Conservation (phyloP, 1,140 invertebrate species). For the Solenopsis invicta region DNA sequence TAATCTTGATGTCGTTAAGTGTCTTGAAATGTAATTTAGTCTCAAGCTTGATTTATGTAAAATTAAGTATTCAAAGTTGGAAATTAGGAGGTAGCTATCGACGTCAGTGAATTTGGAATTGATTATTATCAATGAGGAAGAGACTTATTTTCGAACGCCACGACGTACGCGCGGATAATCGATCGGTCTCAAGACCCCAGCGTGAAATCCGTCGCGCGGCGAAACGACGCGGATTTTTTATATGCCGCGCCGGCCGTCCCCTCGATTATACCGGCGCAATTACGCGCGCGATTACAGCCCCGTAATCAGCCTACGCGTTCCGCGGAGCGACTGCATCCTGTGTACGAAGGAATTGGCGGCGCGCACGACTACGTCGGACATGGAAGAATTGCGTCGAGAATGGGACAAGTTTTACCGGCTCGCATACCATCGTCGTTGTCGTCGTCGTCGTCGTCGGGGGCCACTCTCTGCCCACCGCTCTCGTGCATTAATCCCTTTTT, state of each 20-base stretch:
- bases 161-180: conserved; percentile 23
- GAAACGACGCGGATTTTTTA: conserved; percentile 32
- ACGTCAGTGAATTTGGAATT: background rate
- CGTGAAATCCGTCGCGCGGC: conserved; percentile 24
- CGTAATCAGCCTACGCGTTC: conserved; percentile 54
- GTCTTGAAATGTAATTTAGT: background rate
- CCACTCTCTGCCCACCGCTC: conserved; percentile 1
- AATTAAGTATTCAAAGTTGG: background rate
- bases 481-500: conserved; percentile 46
- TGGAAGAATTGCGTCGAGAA: conserved; percentile 50
- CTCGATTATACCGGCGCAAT: conserved; percentile 55
- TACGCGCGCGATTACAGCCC: conserved; percentile 54
- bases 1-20: background rate
- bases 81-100: background rate
- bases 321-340: conserved; percentile 37
- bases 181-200: conserved; percentile 9
- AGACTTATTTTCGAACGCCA: background rate
- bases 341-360: conserved; percentile 25
- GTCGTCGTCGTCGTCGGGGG: conserved; percentile 35
- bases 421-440: conserved; percentile 2
- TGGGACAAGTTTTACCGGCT: conserved; percentile 55
- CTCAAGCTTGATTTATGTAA: background rate
- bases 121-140: background rate
- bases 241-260: background rate
- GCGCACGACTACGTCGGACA: conserved; percentile 17